These are phyloP conservation scores for Dicyema japonicum DNA, from an alignment of 1,140 invertebrate genomes.

Conservation along the genomic window DNA sequence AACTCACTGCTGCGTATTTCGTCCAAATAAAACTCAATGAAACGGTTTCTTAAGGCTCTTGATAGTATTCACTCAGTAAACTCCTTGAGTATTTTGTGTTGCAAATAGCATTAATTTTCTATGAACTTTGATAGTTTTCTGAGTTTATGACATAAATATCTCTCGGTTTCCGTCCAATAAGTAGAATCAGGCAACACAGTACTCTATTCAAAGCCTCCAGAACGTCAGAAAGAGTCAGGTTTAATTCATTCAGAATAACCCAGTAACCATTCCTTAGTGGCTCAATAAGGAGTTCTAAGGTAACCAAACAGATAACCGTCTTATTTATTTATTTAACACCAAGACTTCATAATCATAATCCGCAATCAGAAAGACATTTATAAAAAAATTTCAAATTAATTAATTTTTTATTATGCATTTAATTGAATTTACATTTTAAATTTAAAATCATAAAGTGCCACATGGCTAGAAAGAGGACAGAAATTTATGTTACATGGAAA, in stretches of 20 bases:
- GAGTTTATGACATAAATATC: conserved; percentile 76
- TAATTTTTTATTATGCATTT: no score
- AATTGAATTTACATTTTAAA: no score
- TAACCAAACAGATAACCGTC: no score
- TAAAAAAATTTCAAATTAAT: no score
- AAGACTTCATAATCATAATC: no score
- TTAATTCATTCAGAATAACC: conserved; percentile 94
- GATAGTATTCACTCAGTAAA: conserved; percentile 80
- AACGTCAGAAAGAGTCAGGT: conserved; percentile 83
- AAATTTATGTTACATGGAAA: no score
- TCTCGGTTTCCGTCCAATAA: conserved; percentile 89
- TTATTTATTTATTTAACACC: no score
- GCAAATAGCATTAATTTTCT: conserved; percentile 78
- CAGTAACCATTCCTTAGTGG: conserved; percentile 84
- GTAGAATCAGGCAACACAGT: no score
- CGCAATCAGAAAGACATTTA: no score
- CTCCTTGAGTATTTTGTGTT: conserved; percentile 85
- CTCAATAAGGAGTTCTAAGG: conserved; percentile 50
- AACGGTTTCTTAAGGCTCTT: conserved; percentile 73
- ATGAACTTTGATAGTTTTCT: conserved; percentile 58
- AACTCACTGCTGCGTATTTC: conserved; percentile 61
- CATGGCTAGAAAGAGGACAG: no score
- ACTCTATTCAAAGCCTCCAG: conserved; percentile 75
- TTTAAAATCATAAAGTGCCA: no score
- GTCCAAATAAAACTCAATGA: conserved; percentile 80